These are phyloP conservation scores for Drosophila affinis DNA, from an alignment of 2,888 invertebrate species.

Conservation along the genomic window DNA sequence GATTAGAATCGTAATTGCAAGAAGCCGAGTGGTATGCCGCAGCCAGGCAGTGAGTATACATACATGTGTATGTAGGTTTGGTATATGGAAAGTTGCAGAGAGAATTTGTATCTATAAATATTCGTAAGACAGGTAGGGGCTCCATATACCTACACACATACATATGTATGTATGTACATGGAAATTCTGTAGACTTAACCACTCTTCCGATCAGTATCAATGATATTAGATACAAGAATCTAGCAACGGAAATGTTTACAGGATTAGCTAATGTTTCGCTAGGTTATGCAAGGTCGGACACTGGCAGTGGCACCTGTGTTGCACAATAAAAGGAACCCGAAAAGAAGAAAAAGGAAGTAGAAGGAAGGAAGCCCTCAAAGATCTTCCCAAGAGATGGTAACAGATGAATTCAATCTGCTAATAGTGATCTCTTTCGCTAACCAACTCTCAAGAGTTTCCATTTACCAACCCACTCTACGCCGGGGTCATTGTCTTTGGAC, in stretches of 20 bases:
- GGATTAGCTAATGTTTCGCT: background rate
- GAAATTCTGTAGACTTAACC: no score
- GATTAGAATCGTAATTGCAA: slow-evolving; percentile 50
- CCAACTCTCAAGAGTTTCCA: slow-evolving; percentile 41
- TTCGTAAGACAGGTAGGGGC: background rate
- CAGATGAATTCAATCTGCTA: slow-evolving; percentile 29
- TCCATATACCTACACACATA: no score
- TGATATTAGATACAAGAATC: background rate
- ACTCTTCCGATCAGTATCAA: background rate
- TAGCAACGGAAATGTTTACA: background rate
- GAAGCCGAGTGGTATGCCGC: background rate
- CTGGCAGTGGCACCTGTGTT: slow-evolving; percentile 10
- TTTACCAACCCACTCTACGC: slow-evolving; percentile 33
- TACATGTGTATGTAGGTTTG: no score
- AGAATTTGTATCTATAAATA: background rate
- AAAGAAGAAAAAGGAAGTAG: slow-evolving; percentile 31
- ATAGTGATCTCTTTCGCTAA: slow-evolving; percentile 13
- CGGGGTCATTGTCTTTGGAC: slow-evolving; percentile 69
- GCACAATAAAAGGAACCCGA: slow-evolving; percentile 1
- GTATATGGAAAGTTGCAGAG: background rate
- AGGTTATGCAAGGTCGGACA: slow-evolving; percentile 4
- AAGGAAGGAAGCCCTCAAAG: slow-evolving; percentile 10
- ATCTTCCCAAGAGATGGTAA: slow-evolving; percentile 42
- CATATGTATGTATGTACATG: no score
- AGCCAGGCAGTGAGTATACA: background rate